Conservation (phyloP, 2,797 vertebrate genomes). For the Falco novaeseelandiae region DNA sequence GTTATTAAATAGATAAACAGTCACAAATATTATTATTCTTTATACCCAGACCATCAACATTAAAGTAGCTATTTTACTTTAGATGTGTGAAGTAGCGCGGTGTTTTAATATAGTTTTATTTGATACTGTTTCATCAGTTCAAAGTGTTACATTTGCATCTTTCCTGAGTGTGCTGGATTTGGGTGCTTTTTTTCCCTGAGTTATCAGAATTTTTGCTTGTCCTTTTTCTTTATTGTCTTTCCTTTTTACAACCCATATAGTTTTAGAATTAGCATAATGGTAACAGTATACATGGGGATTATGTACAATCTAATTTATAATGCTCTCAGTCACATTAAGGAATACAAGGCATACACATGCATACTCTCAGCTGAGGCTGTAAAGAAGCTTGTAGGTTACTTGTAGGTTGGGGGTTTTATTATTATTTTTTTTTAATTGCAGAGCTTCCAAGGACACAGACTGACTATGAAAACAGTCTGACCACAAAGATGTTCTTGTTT, state of each 20-base stretch:
- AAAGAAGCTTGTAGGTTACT: background rate
- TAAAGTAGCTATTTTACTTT: slow-evolving; percentile 37
- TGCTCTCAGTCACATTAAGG: background rate
- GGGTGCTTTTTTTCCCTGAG: background rate
- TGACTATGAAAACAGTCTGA: slow-evolving; percentile 94
- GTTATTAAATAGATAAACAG: slow-evolving; percentile 37
- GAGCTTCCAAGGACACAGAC: slow-evolving; percentile 93
- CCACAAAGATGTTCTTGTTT: slow-evolving; percentile 96
- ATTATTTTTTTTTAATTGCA: slow-evolving; percentile 52
- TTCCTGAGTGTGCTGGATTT: background rate
- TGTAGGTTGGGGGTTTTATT: background rate
- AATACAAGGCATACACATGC: background rate
- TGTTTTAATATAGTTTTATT: slow-evolving; percentile 49
- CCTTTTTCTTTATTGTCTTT: background rate
- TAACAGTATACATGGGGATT: slow-evolving; percentile 17
- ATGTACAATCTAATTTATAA: slow-evolving; percentile 32
- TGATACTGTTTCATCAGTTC: slow-evolving; percentile 24
- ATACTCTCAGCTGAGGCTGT: background rate
- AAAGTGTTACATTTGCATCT: slow-evolving; percentile 41
- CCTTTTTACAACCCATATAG: slow-evolving; percentile 8
- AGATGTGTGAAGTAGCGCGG: background rate
- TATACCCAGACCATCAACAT: background rate
- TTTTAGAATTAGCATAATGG: slow-evolving; percentile 49
- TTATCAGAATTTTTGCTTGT: background rate
- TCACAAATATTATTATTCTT: slow-evolving; percentile 35